These are phyloP conservation scores for Phyllostomus discolor DNA, from an alignment of 2,113 vertebrate genomes.

Conservation along the genomic window DNA sequence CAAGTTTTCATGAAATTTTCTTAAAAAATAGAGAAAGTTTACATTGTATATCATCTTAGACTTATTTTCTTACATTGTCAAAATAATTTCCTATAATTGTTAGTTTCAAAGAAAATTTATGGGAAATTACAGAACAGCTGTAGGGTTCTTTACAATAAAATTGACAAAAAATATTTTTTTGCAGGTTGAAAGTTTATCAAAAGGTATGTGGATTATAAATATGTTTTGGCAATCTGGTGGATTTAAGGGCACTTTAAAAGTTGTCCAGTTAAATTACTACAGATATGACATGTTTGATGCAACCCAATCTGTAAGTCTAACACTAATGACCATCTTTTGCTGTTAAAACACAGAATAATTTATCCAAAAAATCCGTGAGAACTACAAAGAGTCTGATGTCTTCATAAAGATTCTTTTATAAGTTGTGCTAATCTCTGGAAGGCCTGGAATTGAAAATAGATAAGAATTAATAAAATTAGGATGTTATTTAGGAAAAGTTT, in stretches of 20 bases:
- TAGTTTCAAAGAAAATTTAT: constrained; percentile 23
- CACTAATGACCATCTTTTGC: neutral
- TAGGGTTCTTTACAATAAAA: neutral
- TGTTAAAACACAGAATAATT: neutral
- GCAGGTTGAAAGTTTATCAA: constrained; percentile 30
- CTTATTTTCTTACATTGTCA: constrained; percentile 11
- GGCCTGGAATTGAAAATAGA: constrained; percentile 81
- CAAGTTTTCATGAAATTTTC: neutral
- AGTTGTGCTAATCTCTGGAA: constrained; percentile 89
- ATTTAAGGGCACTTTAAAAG: constrained; percentile 17
- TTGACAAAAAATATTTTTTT: constrained; percentile 9
- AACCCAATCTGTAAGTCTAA: neutral
- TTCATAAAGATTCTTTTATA: constrained; percentile 87
- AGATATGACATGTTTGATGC: neutral
- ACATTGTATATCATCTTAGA: neutral
- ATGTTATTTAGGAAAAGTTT: neutral
- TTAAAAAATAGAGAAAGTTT: constrained; percentile 6
- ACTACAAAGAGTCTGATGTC: constrained; percentile 13
- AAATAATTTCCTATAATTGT: constrained; percentile 12
- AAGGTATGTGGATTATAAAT: neutral
- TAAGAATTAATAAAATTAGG: neutral
- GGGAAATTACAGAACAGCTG: neutral
- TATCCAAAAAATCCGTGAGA: neutral
- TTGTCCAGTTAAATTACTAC: neutral
- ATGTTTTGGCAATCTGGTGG: neutral